Percentiles rank a stretch among this genome's conserved stretches.
These are phyloP conservation scores for Zaprionus davidi DNA, from an alignment of 1,140 invertebrate species.

Conservation along the genomic window DNA sequence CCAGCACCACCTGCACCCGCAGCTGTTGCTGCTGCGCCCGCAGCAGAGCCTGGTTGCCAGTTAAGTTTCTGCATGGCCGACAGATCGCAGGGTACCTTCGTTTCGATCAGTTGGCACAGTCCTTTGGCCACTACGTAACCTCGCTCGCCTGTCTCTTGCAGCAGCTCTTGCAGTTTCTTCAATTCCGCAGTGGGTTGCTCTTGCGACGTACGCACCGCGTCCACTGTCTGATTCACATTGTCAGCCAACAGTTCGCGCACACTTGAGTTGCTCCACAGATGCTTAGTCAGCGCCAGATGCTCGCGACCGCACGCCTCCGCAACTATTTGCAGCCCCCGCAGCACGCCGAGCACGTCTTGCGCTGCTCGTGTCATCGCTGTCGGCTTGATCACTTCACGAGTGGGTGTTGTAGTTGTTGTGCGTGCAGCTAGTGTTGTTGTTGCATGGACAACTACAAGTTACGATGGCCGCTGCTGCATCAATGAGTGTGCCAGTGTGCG, in stretches of 20 bases:
- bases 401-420: constrained; percentile 19
- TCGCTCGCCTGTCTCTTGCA: constrained; percentile 71
- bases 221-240: constrained; percentile 73
- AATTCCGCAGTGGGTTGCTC: constrained; percentile 64
- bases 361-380: constrained; percentile 64
- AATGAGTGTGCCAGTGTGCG: not conserved
- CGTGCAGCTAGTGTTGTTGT: not conserved
- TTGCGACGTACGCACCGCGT: constrained; percentile 69
- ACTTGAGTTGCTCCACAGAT: constrained; percentile 88
- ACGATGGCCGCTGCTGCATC: constrained; percentile 13
- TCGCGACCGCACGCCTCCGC: constrained; percentile 86
- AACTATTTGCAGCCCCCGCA: constrained; percentile 87
- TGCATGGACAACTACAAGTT: constrained; percentile 3
- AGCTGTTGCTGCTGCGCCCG: not conserved
- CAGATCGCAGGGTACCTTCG: constrained; percentile 52
- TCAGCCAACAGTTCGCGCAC: constrained; percentile 85
- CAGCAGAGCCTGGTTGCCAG: not conserved
- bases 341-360: constrained; percentile 86
- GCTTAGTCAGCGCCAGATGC: constrained; percentile 85
- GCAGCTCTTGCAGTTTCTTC: constrained; percentile 49
- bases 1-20: not conserved
- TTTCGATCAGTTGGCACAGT: constrained; percentile 58
- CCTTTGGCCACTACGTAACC: constrained; percentile 71
- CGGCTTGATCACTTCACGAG: constrained; percentile 29
- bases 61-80: constrained; percentile 34